These are phyloP conservation scores for Argyresthia goedartella DNA, from an alignment of 2,888 invertebrate species.

Conservation along the genomic window DNA sequence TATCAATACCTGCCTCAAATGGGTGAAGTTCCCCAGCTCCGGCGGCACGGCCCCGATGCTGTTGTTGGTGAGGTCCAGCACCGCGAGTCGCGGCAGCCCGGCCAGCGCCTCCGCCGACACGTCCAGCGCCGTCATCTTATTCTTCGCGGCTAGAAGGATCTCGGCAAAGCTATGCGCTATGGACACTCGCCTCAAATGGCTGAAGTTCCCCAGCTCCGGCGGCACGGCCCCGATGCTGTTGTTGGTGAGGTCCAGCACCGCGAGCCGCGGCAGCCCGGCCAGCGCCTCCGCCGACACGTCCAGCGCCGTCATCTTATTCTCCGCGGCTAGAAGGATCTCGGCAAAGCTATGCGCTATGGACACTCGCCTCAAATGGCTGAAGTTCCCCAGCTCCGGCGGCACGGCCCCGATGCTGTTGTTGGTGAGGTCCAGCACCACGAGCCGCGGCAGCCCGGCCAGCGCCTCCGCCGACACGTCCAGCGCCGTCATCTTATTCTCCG, in stretches of 20 bases:
- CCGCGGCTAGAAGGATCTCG: too few species aligned
- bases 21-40: conserved; percentile 84
- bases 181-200: conserved; percentile 79
- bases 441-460: too few species aligned
- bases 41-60: conserved; percentile 85
- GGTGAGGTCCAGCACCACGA: conserved; percentile 79
- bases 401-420: conserved; percentile 84
- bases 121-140: conserved; percentile 76
- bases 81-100: conserved; percentile 76
- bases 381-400: conserved; percentile 87
- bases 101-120: conserved; percentile 69
- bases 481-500: conserved; percentile 77
- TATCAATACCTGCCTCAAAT: conserved; percentile 79
- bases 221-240: conserved; percentile 85
- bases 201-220: conserved; percentile 86
- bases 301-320: conserved; percentile 79
- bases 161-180: too few species aligned
- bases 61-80: conserved; percentile 82
- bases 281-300: conserved; percentile 71
- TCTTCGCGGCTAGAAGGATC: conserved; percentile 84
- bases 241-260: conserved; percentile 80
- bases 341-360: too few species aligned
- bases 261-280: too few species aligned
- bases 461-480: conserved; percentile 74
- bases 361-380: conserved; percentile 81